A percentile compares a stretch with the other conserved stretches of the same genome.
These are phyloP conservation scores for Otolemur crassicaudatus DNA, from an alignment of 2,797 vertebrate species.

Conservation along the genomic window DNA sequence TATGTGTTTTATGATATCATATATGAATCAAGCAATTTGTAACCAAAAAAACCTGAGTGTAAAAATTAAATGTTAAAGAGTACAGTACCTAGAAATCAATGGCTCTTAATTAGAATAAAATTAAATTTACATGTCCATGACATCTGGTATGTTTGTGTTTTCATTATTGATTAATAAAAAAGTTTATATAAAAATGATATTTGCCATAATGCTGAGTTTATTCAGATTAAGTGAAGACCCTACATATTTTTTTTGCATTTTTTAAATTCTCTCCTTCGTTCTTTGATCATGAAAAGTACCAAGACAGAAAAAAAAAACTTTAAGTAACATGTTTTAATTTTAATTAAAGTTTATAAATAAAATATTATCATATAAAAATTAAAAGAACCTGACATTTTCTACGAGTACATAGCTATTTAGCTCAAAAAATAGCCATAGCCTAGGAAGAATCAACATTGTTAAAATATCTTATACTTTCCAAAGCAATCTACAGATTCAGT, in stretches of 20 bases:
- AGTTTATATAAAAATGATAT: constrained; percentile 59
- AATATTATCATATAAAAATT: constrained; percentile 38
- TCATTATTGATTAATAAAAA: constrained; percentile 45
- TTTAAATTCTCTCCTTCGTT: constrained; percentile 71
- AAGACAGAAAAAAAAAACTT: background rate
- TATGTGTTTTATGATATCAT: background rate
- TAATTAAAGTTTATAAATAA: constrained; percentile 48
- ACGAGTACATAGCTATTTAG: constrained; percentile 24
- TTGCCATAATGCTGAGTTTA: constrained; percentile 45
- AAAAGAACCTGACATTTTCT: constrained; percentile 68
- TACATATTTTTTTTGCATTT: constrained; percentile 54
- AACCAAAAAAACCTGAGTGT: background rate
- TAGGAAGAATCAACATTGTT: too few relatives aligned
- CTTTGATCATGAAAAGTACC: constrained; percentile 48
- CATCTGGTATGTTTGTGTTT: background rate
- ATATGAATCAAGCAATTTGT: background rate
- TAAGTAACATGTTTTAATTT: constrained; percentile 67
- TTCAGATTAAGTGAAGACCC: constrained; percentile 58
- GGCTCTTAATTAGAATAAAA: background rate
- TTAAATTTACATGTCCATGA: background rate
- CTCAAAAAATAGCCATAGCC: background rate
- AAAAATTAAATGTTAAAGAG: background rate
- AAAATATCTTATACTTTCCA: too few relatives aligned
- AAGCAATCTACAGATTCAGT: too few relatives aligned
- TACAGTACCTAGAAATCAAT: background rate